Conservation (phyloP, 30 jellyfish, hydroid and myxozoan species). For the Haliclystus octoradiatus region DNA sequence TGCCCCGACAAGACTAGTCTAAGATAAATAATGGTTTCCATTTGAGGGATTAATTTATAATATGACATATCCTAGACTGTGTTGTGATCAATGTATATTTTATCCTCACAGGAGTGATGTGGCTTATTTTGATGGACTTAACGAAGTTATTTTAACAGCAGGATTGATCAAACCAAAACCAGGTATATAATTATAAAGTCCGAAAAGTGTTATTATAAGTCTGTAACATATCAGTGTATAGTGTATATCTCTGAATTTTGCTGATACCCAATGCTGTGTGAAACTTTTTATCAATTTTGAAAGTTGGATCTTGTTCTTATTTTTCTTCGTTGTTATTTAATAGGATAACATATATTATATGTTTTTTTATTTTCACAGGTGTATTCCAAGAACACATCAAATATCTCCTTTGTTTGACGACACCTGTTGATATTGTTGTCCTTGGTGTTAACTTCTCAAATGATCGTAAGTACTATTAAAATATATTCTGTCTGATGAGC, state of each 20-base stretch:
- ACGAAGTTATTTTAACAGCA: slow-evolving; percentile 88
- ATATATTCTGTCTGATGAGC: too few species aligned
- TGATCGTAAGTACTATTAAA: neutral
- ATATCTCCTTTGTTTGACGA: slow-evolving; percentile 71
- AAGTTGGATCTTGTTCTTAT: neutral
- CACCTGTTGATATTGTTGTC: slow-evolving; percentile 79
- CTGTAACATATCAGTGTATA: neutral
- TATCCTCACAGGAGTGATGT: slow-evolving; percentile 97
- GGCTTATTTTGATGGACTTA: slow-evolving; percentile 94
- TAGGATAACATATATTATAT: neutral
- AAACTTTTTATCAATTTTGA: neutral
- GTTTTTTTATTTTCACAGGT: slow-evolving; percentile 24
- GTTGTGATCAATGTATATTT: too few species aligned
- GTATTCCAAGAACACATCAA: slow-evolving; percentile 83
- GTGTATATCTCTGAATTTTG: neutral
- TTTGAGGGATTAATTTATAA: too few species aligned
- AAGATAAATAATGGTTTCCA: too few species aligned
- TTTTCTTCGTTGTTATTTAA: neutral
- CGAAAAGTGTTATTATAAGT: too few species aligned
- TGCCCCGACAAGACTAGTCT: too few species aligned
- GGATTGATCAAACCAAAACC: slow-evolving; percentile 75
- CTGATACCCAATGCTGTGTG: neutral
- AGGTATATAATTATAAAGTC: too few species aligned
- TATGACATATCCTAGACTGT: too few species aligned
- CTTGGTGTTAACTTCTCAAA: slow-evolving; percentile 72